Conservation (phyloP, 2,888 invertebrate species). For the Beris morrisii region DNA sequence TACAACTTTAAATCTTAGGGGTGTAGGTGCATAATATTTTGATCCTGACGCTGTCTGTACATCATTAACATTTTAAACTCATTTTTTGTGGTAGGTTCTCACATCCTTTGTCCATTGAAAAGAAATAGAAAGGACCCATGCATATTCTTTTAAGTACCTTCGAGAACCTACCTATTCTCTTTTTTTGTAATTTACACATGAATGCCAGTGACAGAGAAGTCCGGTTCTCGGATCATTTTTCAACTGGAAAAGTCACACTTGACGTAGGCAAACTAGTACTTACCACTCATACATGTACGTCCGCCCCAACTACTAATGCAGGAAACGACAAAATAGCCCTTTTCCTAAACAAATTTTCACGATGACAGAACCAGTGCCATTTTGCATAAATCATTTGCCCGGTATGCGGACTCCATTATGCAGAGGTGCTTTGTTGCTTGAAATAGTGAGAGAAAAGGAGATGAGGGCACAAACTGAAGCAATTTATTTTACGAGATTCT, state of each 20-base stretch:
- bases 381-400: conserved; percentile 28
- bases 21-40: too few species aligned
- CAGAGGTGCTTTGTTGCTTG: conserved; percentile 16
- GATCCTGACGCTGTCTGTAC: too few species aligned
- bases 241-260: conserved; percentile 24
- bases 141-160: too few species aligned
- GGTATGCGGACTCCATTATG: conserved; percentile 32
- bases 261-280: neutral
- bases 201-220: conserved; percentile 24
- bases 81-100: too few species aligned
- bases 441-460: too few species aligned
- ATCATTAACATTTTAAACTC: too few species aligned
- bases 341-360: conserved; percentile 32
- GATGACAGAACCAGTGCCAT: conserved; percentile 28
- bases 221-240: conserved; percentile 24
- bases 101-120: too few species aligned
- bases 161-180: neutral
- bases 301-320: neutral
- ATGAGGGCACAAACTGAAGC: too few species aligned
- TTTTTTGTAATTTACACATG: conserved; percentile 25
- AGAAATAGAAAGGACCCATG: too few species aligned
- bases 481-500: too few species aligned
- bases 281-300: neutral
- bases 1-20: too few species aligned
- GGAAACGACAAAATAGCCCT: conserved; percentile 2